Evolutionary conservation across 2,797 vertebrate species (phyloP).

Genomic region (Trematomus bernacchii): DNA sequence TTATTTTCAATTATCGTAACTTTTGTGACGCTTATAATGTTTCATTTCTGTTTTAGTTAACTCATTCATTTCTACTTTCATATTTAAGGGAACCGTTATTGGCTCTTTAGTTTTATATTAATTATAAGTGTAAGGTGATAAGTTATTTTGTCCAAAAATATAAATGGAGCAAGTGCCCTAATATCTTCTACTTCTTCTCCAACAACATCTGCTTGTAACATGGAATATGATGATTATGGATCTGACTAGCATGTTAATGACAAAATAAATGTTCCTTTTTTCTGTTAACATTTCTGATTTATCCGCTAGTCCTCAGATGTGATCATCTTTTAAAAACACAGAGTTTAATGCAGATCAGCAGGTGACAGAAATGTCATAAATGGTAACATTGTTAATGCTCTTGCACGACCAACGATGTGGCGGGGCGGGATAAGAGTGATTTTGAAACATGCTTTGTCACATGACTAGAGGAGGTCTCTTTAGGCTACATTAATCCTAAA

Average conservation of each 20-base stretch:
- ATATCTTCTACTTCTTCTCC: neutral
- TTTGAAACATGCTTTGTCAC: slow-evolving; percentile 51
- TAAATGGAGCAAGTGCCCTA: neutral
- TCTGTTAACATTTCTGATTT: neutral
- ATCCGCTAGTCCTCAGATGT: neutral
- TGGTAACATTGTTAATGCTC: neutral
- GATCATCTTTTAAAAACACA: slow-evolving; percentile 5
- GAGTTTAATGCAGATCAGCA: slow-evolving; percentile 32
- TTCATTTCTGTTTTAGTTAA: no score
- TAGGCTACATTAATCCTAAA: slow-evolving; percentile 46
- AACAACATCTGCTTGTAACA: no score
- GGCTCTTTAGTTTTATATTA: neutral
- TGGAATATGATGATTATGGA: no score
- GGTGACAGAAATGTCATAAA: slow-evolving; percentile 20
- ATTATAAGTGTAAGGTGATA: neutral
- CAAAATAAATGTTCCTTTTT: neutral
- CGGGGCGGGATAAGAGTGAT: slow-evolving; percentile 33
- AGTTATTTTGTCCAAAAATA: neutral
- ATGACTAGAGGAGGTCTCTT: slow-evolving; percentile 46
- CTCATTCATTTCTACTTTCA: neutral
- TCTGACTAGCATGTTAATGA: neutral
- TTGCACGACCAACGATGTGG: slow-evolving; percentile 26
- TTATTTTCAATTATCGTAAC: neutral
- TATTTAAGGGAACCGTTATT: neutral
- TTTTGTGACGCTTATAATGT: neutral